A percentile compares a stretch with the other conserved stretches of the same genome.
Conservation (phyloP, 1,140 invertebrate genomes). For the Chelonus insularis region DNA sequence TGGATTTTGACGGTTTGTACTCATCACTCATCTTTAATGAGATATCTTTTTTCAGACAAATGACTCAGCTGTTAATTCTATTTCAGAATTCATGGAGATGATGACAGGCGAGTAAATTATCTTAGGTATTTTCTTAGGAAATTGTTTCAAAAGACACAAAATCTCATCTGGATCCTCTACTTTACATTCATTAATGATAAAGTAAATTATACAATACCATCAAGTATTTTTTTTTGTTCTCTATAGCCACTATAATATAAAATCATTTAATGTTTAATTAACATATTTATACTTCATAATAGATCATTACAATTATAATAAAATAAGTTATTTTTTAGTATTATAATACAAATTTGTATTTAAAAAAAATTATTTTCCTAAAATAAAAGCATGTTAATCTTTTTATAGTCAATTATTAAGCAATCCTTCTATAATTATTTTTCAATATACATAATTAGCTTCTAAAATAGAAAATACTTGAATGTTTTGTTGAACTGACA, state of each 20-base stretch:
- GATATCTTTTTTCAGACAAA: constrained; percentile 25
- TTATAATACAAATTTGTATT: neutral
- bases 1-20: constrained; percentile 79
- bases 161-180: neutral
- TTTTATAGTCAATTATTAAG: no score
- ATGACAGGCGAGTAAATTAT: constrained; percentile 76
- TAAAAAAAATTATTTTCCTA: neutral
- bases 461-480: no score
- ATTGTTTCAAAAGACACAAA: neutral
- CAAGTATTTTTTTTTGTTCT: no score
- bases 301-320: no score
- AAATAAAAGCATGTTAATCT: neutral
- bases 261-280: neutral
- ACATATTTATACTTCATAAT: no score
- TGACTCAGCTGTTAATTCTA: constrained; percentile 22
- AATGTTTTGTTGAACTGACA: no score
- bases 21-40: constrained; percentile 18
- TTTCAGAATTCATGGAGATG: constrained; percentile 83
- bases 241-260: neutral
- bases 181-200: neutral
- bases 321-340: constrained; percentile 19
- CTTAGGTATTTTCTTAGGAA: neutral
- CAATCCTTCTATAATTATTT: no score
- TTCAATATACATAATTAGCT: no score
- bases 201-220: neutral